Conservation (phyloP, 2,888 invertebrate species). For the Eilema griseolum region DNA sequence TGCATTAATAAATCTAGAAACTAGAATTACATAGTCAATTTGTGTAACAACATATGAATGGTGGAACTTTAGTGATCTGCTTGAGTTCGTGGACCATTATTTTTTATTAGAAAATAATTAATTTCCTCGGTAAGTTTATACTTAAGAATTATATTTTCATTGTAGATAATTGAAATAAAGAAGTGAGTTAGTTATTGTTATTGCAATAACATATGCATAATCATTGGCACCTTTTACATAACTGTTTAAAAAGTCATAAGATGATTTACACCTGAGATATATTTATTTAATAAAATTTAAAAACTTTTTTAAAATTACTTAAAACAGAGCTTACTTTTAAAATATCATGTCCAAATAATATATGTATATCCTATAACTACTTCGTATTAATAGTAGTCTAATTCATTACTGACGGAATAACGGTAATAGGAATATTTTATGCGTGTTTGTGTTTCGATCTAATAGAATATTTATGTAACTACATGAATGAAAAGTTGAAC, state of each 20-base stretch:
- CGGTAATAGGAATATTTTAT: background rate
- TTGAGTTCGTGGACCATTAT: background rate
- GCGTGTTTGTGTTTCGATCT: conserved; percentile 9
- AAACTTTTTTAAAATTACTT: background rate
- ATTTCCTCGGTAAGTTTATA: background rate
- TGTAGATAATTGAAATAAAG: background rate
- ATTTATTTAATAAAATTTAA: background rate
- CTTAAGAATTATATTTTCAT: background rate
- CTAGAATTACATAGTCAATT: background rate
- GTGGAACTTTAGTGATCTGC: background rate
- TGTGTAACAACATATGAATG: background rate
- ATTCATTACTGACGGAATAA: background rate
- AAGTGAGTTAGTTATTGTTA: background rate
- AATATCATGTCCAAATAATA: background rate
- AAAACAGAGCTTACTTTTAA: background rate
- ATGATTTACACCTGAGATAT: background rate
- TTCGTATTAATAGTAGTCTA: background rate
- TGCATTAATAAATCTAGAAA: background rate
- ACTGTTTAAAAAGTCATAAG: background rate
- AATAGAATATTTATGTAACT: conserved; percentile 23
- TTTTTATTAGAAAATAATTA: background rate
- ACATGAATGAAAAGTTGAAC: conserved; percentile 21
- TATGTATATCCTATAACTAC: background rate
- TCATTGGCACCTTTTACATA: background rate
- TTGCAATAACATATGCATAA: background rate